These are phyloP conservation scores for Syrphus vitripennis DNA, from an alignment of 2,888 invertebrate genomes.

Conservation along the genomic window DNA sequence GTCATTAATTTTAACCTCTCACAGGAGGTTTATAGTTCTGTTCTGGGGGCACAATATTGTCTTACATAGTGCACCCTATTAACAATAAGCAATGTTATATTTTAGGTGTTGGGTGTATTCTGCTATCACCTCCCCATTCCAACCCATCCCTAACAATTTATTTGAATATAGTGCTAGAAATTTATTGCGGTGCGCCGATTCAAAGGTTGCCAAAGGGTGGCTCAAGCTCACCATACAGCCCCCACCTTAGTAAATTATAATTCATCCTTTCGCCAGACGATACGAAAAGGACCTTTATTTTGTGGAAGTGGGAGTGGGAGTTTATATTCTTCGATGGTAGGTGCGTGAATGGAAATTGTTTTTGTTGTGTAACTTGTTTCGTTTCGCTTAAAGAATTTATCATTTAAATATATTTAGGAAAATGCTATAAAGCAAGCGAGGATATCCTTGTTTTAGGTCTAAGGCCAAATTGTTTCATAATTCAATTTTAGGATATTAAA, in stretches of 20 bases:
- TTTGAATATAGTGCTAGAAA: constrained; percentile 62
- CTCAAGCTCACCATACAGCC: constrained; percentile 12
- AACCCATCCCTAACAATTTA: constrained; percentile 38
- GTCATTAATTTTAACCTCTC: constrained; percentile 56
- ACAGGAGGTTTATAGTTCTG: not conserved
- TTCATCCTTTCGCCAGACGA: constrained; percentile 35
- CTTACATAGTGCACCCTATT: constrained; percentile 23
- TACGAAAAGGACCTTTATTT: constrained; percentile 2
- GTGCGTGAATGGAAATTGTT: constrained; percentile 23
- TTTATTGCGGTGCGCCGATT: constrained; percentile 52
- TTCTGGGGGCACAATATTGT: constrained; percentile 4
- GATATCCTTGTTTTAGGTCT: constrained; percentile 27
- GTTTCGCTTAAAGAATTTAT: constrained; percentile 49
- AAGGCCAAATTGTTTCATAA: constrained; percentile 57
- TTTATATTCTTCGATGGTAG: not conserved
- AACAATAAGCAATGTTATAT: constrained; percentile 3
- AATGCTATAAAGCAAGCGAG: constrained; percentile 27
- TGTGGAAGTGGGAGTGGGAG: not conserved
- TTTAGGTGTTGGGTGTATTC: not conserved
- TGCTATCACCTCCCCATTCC: not conserved
- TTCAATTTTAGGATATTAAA: constrained; percentile 62
- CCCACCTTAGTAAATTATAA: constrained; percentile 37
- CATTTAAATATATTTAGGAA: constrained; percentile 62
- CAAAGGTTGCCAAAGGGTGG: constrained; percentile 38
- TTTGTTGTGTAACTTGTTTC: not conserved